Base-by-base conservation (phyloP, 2,113 vertebrate genomes). In the Amphiprion ocellaris region DNA sequence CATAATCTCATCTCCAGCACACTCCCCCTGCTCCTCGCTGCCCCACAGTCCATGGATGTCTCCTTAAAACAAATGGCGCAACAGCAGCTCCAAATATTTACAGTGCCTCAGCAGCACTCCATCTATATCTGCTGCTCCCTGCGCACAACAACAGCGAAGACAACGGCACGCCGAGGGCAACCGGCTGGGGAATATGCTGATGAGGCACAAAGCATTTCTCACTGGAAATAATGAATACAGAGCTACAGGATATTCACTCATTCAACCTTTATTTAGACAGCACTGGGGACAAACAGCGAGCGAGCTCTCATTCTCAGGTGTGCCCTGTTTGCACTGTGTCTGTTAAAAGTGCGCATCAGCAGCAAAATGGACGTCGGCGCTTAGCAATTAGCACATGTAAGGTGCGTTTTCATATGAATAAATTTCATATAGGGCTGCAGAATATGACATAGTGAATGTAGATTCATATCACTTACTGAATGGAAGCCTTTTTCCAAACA, bases 181-280 rank as follows among this genome's bases (percentile, higher is more conserved):
- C 65, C 73, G 88, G 77, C 75, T 79, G 79, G 82, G 72, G 84
- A 91, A 88, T 81, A 81, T 90, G 91, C 91, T 91, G 91, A 92
- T 77, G 74, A 81, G 64, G 86, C 87, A 89, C 80, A 77, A 73
- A 75, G 65, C 84, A 86, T 77, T 85, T 53, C 80, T 89, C 89
- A 84, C 82, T 30, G 69, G 68, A 80, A 77, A 75, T 85, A 89
- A 90, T 89, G 89, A 92, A 90, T 30, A 50, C 1, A 9, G 69
- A 80, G 60, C 63, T 68, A 70, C 75, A 74, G 80, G 67, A 82
- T 89, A 84, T 81, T 90, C 77, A 79, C 70, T 87, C 86, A 81
- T 83, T 83, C 83, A 82, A 67, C 85, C 86, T 84, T 86, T 87
- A 77, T 86, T 90, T 75, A 81, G 83, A 86, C 82, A 76, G 78